These are phyloP conservation scores for Operophtera brumata DNA, from an alignment of 2,888 invertebrate genomes.

Conservation along the genomic window DNA sequence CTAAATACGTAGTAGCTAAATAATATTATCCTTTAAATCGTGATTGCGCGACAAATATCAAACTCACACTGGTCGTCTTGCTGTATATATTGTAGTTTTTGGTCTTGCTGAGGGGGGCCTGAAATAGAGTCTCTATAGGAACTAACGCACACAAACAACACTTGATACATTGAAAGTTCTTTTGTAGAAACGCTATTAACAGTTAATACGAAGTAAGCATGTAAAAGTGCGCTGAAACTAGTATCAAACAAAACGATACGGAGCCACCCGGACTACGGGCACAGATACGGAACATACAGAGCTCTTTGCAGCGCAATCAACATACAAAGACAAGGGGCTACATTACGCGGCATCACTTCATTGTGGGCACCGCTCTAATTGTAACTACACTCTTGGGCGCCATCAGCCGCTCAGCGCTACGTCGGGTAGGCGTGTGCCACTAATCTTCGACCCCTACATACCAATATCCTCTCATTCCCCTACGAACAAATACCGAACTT, in stretches of 20 bases:
- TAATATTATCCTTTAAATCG: too few relatives aligned
- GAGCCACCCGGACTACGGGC: slow-evolving; percentile 24
- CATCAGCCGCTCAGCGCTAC: slow-evolving; percentile 79
- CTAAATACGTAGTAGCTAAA: too few relatives aligned
- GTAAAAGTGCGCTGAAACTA: neutral
- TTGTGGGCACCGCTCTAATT: slow-evolving; percentile 80
- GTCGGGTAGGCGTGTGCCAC: slow-evolving; percentile 78
- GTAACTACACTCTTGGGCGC: slow-evolving; percentile 80
- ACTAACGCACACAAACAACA: too few relatives aligned
- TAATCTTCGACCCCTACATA: slow-evolving; percentile 80
- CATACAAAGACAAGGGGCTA: slow-evolving; percentile 77
- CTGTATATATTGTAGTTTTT: too few relatives aligned
- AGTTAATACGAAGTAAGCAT: too few relatives aligned
- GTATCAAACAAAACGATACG: slow-evolving; percentile 9
- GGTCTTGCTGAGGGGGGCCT: too few relatives aligned
- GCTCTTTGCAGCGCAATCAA: slow-evolving; percentile 74
- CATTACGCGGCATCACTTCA: slow-evolving; percentile 80
- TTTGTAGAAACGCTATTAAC: too few relatives aligned
- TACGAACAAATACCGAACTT: slow-evolving; percentile 46
- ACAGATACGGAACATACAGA: slow-evolving; percentile 39
- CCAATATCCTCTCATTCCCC: slow-evolving; percentile 54
- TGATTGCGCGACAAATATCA: too few relatives aligned
- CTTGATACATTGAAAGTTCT: too few relatives aligned
- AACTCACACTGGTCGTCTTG: too few relatives aligned
- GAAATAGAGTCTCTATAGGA: too few relatives aligned